Base-by-base conservation (phyloP, 2,888 invertebrate genomes). In the Agrotis puta region DNA sequence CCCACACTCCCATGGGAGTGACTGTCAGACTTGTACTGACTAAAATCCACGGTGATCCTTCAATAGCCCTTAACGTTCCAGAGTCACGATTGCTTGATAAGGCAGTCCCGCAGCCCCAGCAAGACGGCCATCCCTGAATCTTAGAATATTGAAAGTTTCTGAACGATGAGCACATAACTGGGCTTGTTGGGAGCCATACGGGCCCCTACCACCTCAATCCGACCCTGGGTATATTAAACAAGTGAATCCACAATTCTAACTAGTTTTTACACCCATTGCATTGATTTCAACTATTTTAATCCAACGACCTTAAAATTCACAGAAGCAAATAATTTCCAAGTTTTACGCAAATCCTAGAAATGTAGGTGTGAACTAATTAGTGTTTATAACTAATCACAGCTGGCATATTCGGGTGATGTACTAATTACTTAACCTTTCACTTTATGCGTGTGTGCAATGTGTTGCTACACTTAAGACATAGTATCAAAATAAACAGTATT, bases 361-460 rank as follows among this genome's bases (percentile, higher is more conserved):
- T 50, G 20, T 54, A 59, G 18, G 58, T 68, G 62, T 63, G 62
- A 54, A 70, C 51, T 61, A 79, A 79, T 81, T 81, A 81, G 63
- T 64, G 53, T 16, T 47, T 81, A 74, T 56, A 79, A 79, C 73
- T 68, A 72, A 79, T 79, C 79, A 78, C 56, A 43, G 27, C 53
- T 79, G 70, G 64, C 67, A 61, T 63, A 68, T 79, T 66, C 27
- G 56, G 33, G 63, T 69, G 67, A 69, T 82, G 74, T 61, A 54
- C 80, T 69, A 75, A 79, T 75, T 59, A 64, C 22, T 62, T 69
- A 79, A 69, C 70, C 71, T 79, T 79, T 83, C 68, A 75, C 70
- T 75, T 20, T 58, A 20, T 58, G 56, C 74, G 59, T 56, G 5
- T 18, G 53, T 61, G 82, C 72, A 82, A 77, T 14, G 0, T 39